A percentile compares a stretch with the other conserved stretches of the same genome.
phyloP scores from a whole-genome alignment of 2,888 invertebrate genomes.

The Hesperia comma region DNA sequence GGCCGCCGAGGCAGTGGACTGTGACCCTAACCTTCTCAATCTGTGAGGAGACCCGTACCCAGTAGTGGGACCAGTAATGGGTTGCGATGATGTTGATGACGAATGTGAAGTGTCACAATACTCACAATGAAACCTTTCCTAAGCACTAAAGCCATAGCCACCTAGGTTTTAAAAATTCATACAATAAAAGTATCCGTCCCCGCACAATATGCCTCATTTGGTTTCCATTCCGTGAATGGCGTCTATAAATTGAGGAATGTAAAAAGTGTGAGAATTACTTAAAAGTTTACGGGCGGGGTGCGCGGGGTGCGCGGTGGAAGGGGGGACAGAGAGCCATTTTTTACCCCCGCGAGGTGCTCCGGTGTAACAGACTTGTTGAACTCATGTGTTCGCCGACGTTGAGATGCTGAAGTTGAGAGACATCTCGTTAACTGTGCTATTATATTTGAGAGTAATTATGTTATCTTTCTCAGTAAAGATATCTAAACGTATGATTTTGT shows the following conservation, averaged over 20 bases:
- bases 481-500: no score
- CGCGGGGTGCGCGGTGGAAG: slow-evolving; percentile 10
- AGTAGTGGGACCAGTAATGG: no score
- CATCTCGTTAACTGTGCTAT: slow-evolving; percentile 8
- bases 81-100: no score
- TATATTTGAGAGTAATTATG: no score
- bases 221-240: slow-evolving; percentile 22
- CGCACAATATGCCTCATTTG: slow-evolving; percentile 9
- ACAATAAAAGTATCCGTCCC: not conserved
- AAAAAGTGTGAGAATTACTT: slow-evolving; percentile 48
- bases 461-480: no score
- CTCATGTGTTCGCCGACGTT: slow-evolving; percentile 34
- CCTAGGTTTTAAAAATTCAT: not conserved
- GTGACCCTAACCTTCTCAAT: no score
- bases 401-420: slow-evolving; percentile 15
- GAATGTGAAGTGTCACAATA: no score
- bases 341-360: slow-evolving; percentile 39
- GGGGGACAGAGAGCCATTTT: slow-evolving; percentile 42
- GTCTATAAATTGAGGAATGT: slow-evolving; percentile 21
- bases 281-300: slow-evolving; percentile 50
- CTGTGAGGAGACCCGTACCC: no score
- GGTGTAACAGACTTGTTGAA: slow-evolving; percentile 40
- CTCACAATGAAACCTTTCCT: no score
- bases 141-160: no score
- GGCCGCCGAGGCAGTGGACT: no score